phyloP scores from a whole-genome alignment of 2,113 vertebrate species.

The Osmerus mordax region DNA sequence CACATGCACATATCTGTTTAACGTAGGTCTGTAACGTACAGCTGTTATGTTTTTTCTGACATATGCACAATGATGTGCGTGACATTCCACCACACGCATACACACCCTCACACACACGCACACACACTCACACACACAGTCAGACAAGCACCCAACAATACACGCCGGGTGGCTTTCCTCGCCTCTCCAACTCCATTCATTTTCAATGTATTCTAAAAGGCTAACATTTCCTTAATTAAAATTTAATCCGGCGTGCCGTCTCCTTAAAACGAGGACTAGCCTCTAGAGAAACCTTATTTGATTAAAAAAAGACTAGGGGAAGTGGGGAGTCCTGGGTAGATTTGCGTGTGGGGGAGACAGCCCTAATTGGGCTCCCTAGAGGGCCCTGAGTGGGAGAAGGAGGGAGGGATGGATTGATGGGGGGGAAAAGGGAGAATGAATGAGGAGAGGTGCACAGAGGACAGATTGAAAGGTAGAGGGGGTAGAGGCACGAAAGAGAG shows the following conservation, averaged over 20 bases:
- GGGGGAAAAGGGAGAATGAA: neutral
- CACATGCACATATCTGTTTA: too few species aligned
- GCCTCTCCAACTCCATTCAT: slow-evolving; percentile 31
- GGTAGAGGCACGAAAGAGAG: neutral
- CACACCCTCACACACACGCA: slow-evolving; percentile 1
- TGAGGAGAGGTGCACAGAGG: neutral
- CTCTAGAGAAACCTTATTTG: slow-evolving; percentile 45
- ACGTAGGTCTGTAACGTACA: too few species aligned
- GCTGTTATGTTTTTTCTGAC: too few species aligned
- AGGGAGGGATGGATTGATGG: neutral
- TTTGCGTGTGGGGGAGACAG: slow-evolving; percentile 22
- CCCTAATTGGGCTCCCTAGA: slow-evolving; percentile 50
- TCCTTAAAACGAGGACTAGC: slow-evolving; percentile 51
- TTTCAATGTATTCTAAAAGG: slow-evolving; percentile 32
- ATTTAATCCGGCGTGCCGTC: slow-evolving; percentile 50
- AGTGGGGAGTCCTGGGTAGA: slow-evolving; percentile 37
- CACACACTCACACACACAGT: slow-evolving; percentile 20
- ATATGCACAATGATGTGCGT: neutral
- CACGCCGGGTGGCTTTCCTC: slow-evolving; percentile 24
- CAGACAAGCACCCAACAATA: slow-evolving; percentile 24
- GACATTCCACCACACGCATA: neutral
- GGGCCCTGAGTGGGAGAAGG: slow-evolving; percentile 20
- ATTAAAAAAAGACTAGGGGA: slow-evolving; percentile 41
- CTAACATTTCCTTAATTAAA: slow-evolving; percentile 53
- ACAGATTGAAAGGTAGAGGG: slow-evolving; percentile 5